phyloP scores from a whole-genome alignment of 2,113 vertebrate genomes.

The Rhodinocichla rosea region DNA sequence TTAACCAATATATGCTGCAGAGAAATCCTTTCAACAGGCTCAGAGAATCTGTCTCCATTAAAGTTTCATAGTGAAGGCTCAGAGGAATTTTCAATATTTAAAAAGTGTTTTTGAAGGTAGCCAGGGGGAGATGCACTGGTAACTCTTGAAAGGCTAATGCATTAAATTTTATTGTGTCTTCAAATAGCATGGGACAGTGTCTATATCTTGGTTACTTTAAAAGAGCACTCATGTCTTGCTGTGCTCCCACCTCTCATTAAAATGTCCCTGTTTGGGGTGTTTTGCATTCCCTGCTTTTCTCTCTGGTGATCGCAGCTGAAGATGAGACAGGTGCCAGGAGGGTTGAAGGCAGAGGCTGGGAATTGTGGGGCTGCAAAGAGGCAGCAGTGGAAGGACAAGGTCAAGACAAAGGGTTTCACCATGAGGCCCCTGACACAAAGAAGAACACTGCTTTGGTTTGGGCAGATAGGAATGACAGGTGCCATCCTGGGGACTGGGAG shows the following conservation, averaged over 20 bases:
- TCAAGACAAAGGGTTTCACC: neutral
- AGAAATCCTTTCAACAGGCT: neutral
- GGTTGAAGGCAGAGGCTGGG: neutral
- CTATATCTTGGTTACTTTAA: neutral
- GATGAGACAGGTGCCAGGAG: neutral
- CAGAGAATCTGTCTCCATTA: slow-evolving; percentile 15
- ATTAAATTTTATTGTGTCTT: neutral
- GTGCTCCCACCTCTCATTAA: neutral
- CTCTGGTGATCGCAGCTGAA: neutral
- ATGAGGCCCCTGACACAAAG: neutral
- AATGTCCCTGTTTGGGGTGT: neutral
- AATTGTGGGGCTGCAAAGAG: neutral
- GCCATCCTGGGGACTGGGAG: neutral
- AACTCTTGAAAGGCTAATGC: neutral
- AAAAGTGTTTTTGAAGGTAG: slow-evolving; percentile 33
- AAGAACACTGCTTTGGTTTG: rapidly evolving
- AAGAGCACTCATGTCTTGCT: neutral
- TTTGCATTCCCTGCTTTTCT: neutral
- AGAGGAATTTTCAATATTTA: slow-evolving; percentile 40
- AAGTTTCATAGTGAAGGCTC: slow-evolving; percentile 36
- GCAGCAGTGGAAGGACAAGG: neutral
- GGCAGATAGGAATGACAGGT: neutral
- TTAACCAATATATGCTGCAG: neutral
- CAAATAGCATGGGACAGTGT: neutral
- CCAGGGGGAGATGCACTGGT: neutral